Base-by-base conservation (phyloP, 2,888 invertebrate genomes). In the Seladonia tumulorum region DNA sequence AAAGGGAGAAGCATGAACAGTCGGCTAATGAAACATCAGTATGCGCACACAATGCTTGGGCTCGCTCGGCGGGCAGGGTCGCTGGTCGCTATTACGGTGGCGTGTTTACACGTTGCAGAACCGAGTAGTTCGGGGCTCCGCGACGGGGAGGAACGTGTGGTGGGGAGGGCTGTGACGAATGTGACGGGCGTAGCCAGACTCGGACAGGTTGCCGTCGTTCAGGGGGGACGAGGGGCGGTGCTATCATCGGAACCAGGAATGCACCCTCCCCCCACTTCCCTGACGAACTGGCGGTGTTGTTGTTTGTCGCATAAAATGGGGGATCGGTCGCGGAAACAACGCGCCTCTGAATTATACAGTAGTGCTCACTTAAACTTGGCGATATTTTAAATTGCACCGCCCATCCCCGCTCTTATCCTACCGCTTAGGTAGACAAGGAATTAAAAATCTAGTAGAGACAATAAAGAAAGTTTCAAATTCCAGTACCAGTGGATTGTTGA, bases 11-110 rank as follows among this genome's bases (percentile, higher is more conserved):
- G 91, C 90, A 94, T 91, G 93, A 94, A 93, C 93, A 93, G 93
- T 93, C 91, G 92, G 92, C 93, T 94, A 94, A 94, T 94, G 94
- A 94, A 94, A 94, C 94, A 93, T 94, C 94, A 93, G 94, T 94
- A 93, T 94, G 93, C 93, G 92, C 91, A 92, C 92, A 93, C 92
- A 93, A 90, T 90, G 77, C 81, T 73, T 63, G 35, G 22, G n/a
- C 14, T 87, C 87, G n/a, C 87, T 78, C 78, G 42, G 74, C 82
- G 75, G 79, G 85, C 83, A 85, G 85, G 81, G 74, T 75, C 79
- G 88, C 91, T 89, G 82, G 88, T 91, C 90, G 89, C 92, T 92
- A 94, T 92, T 93, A 92, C 91, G 91, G 89, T 84, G 79, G 82
- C 89, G 87, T 90, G 90, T 92, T 92, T 92, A 89, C 89, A 90